These are phyloP conservation scores for Acanthurus leucopareius DNA, from an alignment of 2,797 vertebrate genomes.

Conservation along the genomic window DNA sequence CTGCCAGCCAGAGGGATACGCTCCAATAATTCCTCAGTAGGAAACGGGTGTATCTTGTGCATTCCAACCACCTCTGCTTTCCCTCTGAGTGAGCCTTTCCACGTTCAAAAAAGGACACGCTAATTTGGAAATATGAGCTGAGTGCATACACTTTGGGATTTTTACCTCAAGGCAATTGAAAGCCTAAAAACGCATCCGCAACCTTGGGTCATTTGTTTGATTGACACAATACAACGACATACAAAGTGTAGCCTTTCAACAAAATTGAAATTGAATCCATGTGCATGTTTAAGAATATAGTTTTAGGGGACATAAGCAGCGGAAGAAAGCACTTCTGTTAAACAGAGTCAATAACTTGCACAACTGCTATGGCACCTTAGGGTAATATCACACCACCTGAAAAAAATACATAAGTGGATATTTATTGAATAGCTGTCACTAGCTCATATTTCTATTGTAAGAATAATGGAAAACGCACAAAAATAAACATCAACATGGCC, in stretches of 20 bases:
- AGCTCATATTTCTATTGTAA: conserved; percentile 63
- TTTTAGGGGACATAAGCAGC: conserved; percentile 63
- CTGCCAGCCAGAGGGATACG: conserved; percentile 68
- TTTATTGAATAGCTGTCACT: conserved; percentile 80
- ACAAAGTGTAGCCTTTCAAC: conserved; percentile 75
- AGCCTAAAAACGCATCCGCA: conserved; percentile 62
- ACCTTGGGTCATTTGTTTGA: conserved; percentile 76
- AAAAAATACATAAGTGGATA: conserved; percentile 77
- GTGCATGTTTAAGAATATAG: conserved; percentile 63
- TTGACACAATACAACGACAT: conserved; percentile 57
- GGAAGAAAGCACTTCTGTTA: conserved; percentile 74
- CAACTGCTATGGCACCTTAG: conserved; percentile 72
- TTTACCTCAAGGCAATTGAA: conserved; percentile 59
- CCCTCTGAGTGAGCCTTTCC: conserved; percentile 55
- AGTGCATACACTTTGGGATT: conserved; percentile 62
- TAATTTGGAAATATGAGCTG: conserved; percentile 68
- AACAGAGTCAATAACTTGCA: conserved; percentile 80
- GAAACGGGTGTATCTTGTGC: conserved; percentile 67
- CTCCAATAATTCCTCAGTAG: conserved; percentile 79
- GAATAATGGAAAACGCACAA: conserved; percentile 62
- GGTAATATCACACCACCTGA: conserved; percentile 79
- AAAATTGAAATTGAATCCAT: conserved; percentile 81
- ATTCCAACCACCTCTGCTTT: conserved; percentile 72
- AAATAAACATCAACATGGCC: conserved; percentile 50
- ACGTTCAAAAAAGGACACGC: conserved; percentile 49